Evolutionary conservation across 2,888 invertebrate genomes (phyloP).

Genomic region (Drosophila koepferae): DNA sequence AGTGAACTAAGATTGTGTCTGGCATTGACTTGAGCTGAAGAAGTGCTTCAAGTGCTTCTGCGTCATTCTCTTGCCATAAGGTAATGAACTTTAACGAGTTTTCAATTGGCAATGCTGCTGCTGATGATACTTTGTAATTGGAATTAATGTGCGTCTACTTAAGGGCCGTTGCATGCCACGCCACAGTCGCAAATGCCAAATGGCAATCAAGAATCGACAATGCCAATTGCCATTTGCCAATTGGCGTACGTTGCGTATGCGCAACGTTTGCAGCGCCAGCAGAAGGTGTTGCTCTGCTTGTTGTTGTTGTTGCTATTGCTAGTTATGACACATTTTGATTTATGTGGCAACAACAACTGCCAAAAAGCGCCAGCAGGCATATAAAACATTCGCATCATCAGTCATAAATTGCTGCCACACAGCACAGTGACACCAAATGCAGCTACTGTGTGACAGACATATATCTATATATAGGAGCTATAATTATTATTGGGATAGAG

Average conservation of each 20-base stretch:
- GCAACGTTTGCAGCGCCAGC: conserved; percentile 46
- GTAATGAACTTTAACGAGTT: conserved; percentile 79
- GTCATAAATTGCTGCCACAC: conserved; percentile 55
- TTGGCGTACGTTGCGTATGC: conserved; percentile 63
- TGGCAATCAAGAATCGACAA: conserved; percentile 10
- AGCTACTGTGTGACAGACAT: neutral
- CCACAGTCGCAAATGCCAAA: conserved; percentile 12
- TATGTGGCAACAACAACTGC: conserved; percentile 64
- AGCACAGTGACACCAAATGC: conserved; percentile 24
- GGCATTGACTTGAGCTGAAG: conserved; percentile 39
- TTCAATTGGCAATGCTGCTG: conserved; percentile 67
- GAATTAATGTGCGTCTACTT: conserved; percentile 74
- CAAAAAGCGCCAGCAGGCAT: conserved; percentile 68
- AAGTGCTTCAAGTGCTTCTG: conserved; percentile 24
- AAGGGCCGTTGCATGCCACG: conserved; percentile 63
- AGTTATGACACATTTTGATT: conserved; percentile 78
- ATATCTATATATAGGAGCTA: no score
- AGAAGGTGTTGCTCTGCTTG: conserved; percentile 41
- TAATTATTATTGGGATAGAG: no score
- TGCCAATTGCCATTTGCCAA: conserved; percentile 28
- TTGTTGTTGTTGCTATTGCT: conserved; percentile 46
- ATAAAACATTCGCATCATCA: conserved; percentile 63
- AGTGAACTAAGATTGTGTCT: conserved; percentile 40
- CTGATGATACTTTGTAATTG: conserved; percentile 72
- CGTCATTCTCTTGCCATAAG: conserved; percentile 61